These are phyloP conservation scores for Mus spretus DNA, from an alignment of 2,797 vertebrate genomes.

Conservation along the genomic window DNA sequence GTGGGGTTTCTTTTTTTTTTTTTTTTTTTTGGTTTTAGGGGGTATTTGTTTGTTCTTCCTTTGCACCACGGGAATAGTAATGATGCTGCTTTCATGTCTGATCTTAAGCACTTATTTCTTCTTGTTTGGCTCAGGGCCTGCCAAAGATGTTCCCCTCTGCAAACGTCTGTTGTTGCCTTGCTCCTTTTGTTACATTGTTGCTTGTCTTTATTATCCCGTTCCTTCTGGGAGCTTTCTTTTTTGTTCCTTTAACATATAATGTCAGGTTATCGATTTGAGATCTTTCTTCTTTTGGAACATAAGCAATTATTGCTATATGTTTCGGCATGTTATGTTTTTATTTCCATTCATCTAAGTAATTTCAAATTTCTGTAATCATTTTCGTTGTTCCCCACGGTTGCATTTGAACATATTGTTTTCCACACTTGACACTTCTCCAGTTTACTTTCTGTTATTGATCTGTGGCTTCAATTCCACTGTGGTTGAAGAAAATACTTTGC, in stretches of 20 bases:
- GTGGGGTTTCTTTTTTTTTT: no score
- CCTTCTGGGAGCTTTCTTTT: background rate
- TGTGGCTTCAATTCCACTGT: background rate
- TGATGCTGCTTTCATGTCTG: background rate
- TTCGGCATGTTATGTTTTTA: conserved; percentile 1
- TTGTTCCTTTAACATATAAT: background rate
- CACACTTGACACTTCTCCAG: conserved; percentile 2
- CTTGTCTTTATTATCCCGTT: background rate
- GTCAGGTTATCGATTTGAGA: background rate
- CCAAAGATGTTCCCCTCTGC: background rate
- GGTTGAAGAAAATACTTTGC: background rate
- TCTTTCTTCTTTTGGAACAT: conserved; percentile 29
- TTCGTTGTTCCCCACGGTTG: background rate
- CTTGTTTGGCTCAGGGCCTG: background rate
- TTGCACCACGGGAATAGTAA: background rate
- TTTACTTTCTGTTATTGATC: conserved; percentile 21
- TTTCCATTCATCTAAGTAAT: conserved; percentile 57
- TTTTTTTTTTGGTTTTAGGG: no score
- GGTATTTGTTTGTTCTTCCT: background rate
- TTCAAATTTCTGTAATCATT: conserved; percentile 49
- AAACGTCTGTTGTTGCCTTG: background rate
- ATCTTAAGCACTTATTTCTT: background rate
- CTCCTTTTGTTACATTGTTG: background rate
- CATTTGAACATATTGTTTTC: background rate
- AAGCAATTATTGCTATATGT: background rate